Base-by-base conservation (phyloP, 2,797 vertebrate genomes). In the Enteromius treurensis region DNA sequence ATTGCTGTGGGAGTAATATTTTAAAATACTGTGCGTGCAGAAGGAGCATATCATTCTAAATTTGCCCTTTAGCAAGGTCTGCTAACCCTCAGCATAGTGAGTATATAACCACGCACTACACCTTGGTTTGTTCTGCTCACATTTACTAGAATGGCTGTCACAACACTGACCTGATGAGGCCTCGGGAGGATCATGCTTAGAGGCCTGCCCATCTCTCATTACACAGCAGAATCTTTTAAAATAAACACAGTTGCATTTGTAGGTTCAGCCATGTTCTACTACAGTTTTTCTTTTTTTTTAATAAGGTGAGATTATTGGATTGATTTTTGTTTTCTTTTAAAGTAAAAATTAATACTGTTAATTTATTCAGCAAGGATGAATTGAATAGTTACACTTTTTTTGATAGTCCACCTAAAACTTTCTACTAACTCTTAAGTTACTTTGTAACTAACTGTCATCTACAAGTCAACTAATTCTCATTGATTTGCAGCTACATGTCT, bases 41-140 rank as follows among this genome's bases (percentile, higher is more conserved):
- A 86, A 86, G 60, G 87, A 84, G 86, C 62, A 90, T 92, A 91
- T 92, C 88, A 80, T 78, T 89, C 92, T 87, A 88, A 91, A 90
- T 88, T 82, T 86, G 85, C 80, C 87, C 84, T 90, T 90, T 90
- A 89, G 90, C 91, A 90, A 89, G 87, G 84, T 87, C 83, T 76
- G 32, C 88, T 81, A 88, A 79, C 68, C 76, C 89, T 90, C 67
- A 77, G 88, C 82, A 90, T 75, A 89, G 86, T 73, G 90, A 47
- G 11, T 47, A 80, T 83, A 87, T 88, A 84, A 68, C 79, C 70
- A 29, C 23, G 17, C 26, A 65, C 17, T 60, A 62, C 42, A 62
- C 5, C 34, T 45, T 21, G 26, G 34, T 13, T 49, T 49, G 14
- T 58, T 55, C 67, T n/a, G 45, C 49, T 85, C 79, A 70, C 70